Evolutionary conservation across 2,113 vertebrate species (phyloP), one percentile per base, ranked within the genome.

Genomic region (Parus major): DNA sequence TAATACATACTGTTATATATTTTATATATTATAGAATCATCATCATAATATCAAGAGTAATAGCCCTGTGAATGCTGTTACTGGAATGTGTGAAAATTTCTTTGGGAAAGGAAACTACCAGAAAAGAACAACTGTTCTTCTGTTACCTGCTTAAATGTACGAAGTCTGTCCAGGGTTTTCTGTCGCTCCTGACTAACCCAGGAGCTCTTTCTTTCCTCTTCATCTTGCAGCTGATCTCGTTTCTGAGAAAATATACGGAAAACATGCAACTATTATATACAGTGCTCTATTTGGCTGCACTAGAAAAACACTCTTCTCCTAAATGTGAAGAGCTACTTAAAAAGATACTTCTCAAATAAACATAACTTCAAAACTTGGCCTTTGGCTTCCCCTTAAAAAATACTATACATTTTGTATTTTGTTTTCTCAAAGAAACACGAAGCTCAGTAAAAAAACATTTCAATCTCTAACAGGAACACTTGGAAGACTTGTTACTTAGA

Each of bases 171-270:
- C 96, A 99, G 97, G 15, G 99, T 99, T 96, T 97, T 98, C 97
- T 99, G 99, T 56, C 99, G 98, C 66, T 99, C 99, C 94, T 99
- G 99, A 95, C 98, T 99, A 96, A 99, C 98, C 97, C 98, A 98
- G 69, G 97, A 98, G 50, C 96, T 99, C 91, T 97, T 98, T 95
- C 96, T 98, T 82, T 98, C 98, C 82, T 99, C 99, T 80, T 99
- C 99, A 24, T 99, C 98, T 86, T 99, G 98, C 89, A 98, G 95
- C 3, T 98, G 98, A 52, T 98, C 98, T 95, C 97, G 97, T 68
- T 97, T 98, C 98, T 98, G 82, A 80, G 84, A 94, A 96, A 95
- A 94, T 41, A 82, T 4, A 75, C 24, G 27, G 12, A 92, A 85
- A 69, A 59, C 16, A 88, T 46, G 42, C 47, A 56, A 95, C 75